These are phyloP conservation scores for Melanostoma mellinum DNA, from an alignment of 2,888 invertebrate genomes.

Conservation along the genomic window DNA sequence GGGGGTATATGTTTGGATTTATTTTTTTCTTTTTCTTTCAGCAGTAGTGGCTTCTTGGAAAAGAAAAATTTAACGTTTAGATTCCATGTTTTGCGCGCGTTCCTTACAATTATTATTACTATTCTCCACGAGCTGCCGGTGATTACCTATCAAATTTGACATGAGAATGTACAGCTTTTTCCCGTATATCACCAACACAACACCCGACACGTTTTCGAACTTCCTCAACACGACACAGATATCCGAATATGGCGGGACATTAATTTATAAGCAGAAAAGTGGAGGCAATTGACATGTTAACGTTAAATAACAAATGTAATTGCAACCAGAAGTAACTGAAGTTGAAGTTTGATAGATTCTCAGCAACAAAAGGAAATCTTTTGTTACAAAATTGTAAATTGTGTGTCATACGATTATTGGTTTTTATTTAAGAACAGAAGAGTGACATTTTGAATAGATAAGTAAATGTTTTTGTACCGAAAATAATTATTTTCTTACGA, in stretches of 20 bases:
- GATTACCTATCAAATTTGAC: conserved; percentile 7
- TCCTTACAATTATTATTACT: not conserved
- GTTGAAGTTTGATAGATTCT: no score
- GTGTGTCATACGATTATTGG: no score
- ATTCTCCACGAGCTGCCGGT: not conserved
- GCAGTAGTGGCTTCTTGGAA: conserved; percentile 19
- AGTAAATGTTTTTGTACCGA: no score
- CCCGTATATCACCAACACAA: conserved; percentile 25
- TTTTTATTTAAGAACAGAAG: no score
- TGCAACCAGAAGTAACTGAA: no score
- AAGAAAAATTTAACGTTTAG: not conserved
- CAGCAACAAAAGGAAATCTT: no score
- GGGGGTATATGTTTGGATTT: conserved; percentile 21
- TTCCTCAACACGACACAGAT: conserved; percentile 53
- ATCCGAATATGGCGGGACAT: conserved; percentile 32
- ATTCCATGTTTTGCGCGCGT: conserved; percentile 6
- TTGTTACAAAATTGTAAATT: no score
- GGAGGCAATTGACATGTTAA: no score
- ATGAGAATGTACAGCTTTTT: conserved; percentile 1
- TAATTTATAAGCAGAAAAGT: no score
- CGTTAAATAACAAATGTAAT: no score
- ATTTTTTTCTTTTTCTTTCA: conserved; percentile 12
- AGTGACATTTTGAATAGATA: no score
- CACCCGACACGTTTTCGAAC: conserved; percentile 28
- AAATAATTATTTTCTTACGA: no score